A percentile compares a stretch with the other conserved stretches of the same genome.
These are phyloP conservation scores for Lampris incognitus DNA, from an alignment of 2,113 vertebrate species.

Conservation along the genomic window DNA sequence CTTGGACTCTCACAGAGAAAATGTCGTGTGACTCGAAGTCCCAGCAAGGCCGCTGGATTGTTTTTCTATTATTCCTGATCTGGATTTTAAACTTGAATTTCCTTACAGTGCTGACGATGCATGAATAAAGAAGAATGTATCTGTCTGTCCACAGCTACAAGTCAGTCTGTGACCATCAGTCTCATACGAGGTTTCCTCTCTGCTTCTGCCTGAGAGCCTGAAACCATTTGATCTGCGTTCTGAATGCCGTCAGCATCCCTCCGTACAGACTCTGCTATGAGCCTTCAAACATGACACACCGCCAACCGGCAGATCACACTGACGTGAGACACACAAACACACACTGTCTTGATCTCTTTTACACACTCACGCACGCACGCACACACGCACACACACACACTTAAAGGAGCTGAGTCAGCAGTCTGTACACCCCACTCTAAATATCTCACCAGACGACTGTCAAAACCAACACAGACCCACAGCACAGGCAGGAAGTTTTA, in stretches of 20 bases:
- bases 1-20: neutral
- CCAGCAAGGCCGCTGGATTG: neutral
- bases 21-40: neutral
- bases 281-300: conserved; percentile 35
- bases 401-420: conserved; percentile 34
- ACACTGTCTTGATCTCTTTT: neutral
- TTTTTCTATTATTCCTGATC: neutral
- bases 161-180: neutral
- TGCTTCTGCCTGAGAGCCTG: conserved; percentile 42
- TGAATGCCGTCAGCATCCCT: conserved; percentile 35
- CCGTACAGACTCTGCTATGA: neutral
- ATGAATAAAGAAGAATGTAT: neutral
- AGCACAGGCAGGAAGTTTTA: conserved; percentile 18
- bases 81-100: neutral
- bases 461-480: conserved; percentile 46
- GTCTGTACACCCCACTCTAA: conserved; percentile 28
- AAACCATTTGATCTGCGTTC: conserved; percentile 45
- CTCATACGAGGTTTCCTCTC: conserved; percentile 5
- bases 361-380: neutral
- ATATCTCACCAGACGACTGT: conserved; percentile 51
- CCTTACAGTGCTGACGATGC: neutral
- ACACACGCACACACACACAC: conserved; percentile 18
- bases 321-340: conserved; percentile 45
- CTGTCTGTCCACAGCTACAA: conserved; percentile 1
- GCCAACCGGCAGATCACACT: conserved; percentile 30